Evolutionary conservation across 2,888 invertebrate genomes (phyloP).

Genomic region (Caenorhabditis sinica): DNA sequence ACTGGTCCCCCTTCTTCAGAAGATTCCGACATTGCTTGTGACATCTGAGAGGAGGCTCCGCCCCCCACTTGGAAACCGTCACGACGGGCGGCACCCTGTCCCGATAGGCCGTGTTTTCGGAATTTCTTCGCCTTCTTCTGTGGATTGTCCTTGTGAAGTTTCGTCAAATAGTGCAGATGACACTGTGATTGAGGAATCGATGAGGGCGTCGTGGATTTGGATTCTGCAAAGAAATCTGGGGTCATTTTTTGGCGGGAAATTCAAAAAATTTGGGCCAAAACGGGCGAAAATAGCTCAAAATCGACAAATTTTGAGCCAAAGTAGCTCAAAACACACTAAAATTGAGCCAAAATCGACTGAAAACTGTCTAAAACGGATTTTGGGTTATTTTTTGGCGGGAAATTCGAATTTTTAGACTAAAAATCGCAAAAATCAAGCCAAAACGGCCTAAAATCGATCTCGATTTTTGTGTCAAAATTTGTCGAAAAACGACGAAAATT

Average conservation of each 20-base stretch:
- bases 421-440: no score
- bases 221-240: conserved; percentile 19
- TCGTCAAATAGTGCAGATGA: not conserved
- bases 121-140: conserved; percentile 53
- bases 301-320: not conserved
- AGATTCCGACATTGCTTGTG: conserved; percentile 60
- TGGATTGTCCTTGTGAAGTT: not conserved
- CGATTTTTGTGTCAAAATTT: no score
- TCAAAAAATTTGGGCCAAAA: not conserved
- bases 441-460: no score
- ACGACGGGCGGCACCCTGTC: conserved; percentile 46
- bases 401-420: no score
- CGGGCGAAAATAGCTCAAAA: not conserved
- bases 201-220: conserved; percentile 27
- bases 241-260: not conserved
- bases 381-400: no score
- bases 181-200: conserved; percentile 8
- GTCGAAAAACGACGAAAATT: no score
- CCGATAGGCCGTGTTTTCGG: conserved; percentile 52
- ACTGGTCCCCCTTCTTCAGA: conserved; percentile 61
- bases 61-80: conserved; percentile 47
- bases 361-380: not conserved
- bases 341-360: not conserved
- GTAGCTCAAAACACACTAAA: no score
- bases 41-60: not conserved